Base-by-base conservation (phyloP, 1,140 invertebrate genomes). In the Macrobrachium rosenbergii region DNA sequence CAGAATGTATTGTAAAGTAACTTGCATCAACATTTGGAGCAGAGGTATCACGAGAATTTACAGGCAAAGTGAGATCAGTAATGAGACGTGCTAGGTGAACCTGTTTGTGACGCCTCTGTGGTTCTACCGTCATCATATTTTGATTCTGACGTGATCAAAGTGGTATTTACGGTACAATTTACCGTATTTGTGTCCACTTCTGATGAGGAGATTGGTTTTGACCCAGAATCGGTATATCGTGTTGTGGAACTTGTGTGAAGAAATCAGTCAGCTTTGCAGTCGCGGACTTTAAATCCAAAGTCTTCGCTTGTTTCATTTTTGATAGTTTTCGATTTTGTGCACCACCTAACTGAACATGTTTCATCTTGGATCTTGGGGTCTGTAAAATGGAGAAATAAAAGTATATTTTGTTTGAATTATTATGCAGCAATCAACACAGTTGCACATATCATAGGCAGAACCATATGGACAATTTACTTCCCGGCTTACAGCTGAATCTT, bases 31-130 rank as follows among this genome's bases (percentile, higher is more conserved):
- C 82, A 83, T 75, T 83, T 83, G 28, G 63, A 72, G 81, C 43
- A 82, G 81, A 82, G 8, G 67, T 83, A 72, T 83, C 28, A 72
- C 10, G 37, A 73, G 62, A 83, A 83, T 83, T 83, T 83, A 73
- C 28, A 37, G 28, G 28, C 28, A 37, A 2, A 37, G 28, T 37
- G 28, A 37, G 28, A 37, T 1, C 1, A 83, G 28, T 76, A 83
- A 21, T 83, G 67, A 75, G 69, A 84, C 82, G 82, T 77, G 75
- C 60, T 77, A 45, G 83, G 63, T 79, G 75, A 85, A 85, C 58
- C 58, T 85, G 62, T 75, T 78, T 85, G 73, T 84, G 78, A 69
- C 62, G 69, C 62, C 8, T 69, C 14, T 60, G 5, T 81, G 79
- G 10, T 28, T 81, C 63, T 19, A 45, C 12, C 37, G 11, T 69